phyloP scores from a whole-genome alignment of 2,888 invertebrate genomes.

The Myopa tessellatipennis region DNA sequence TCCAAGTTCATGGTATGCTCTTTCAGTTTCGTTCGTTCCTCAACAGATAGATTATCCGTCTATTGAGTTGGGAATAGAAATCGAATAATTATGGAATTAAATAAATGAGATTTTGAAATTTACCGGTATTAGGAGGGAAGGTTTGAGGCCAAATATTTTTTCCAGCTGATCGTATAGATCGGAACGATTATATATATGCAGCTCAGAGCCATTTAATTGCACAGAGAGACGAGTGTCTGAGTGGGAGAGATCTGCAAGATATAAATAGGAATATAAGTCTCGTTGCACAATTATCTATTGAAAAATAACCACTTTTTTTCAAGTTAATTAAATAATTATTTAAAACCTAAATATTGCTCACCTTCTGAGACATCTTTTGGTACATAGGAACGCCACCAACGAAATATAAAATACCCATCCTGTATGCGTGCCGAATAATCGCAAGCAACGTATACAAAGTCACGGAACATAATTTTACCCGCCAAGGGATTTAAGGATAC shows the following conservation, averaged over 20 bases:
- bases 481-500: constrained; percentile 94
- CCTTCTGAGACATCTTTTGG: constrained; percentile 96
- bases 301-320: no score
- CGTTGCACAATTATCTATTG: no score
- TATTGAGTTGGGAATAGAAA: constrained; percentile 41
- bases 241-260: constrained; percentile 87
- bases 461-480: constrained; percentile 98
- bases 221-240: constrained; percentile 92
- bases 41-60: constrained; percentile 72
- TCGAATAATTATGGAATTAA: not conserved
- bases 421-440: constrained; percentile 94
- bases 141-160: constrained; percentile 86
- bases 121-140: constrained; percentile 76
- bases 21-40: constrained; percentile 71
- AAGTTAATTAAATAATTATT: no score
- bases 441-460: constrained; percentile 92
- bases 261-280: not conserved
- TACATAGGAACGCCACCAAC: constrained; percentile 97
- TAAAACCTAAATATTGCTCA: constrained; percentile 63
- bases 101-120: constrained; percentile 35
- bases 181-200: constrained; percentile 95
- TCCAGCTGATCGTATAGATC: constrained; percentile 88
- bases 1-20: constrained; percentile 74
- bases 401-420: constrained; percentile 96
- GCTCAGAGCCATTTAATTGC: constrained; percentile 92